phyloP scores from a whole-genome alignment of 2,888 invertebrate genomes.

The Ceraclea dissimilis region DNA sequence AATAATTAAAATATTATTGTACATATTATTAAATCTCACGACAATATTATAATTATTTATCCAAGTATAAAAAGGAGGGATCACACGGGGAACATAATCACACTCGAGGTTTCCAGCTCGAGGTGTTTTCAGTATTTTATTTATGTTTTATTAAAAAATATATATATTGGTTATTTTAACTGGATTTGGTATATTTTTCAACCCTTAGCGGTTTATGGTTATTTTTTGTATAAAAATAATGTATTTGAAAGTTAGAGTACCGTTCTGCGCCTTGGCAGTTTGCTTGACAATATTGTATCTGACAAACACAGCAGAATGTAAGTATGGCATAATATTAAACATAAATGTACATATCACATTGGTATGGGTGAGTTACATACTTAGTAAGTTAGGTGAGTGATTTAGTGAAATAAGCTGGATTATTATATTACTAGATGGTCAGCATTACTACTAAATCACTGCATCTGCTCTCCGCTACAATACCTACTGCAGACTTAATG shows the following conservation, averaged over 20 bases:
- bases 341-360: too few species aligned
- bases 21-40: neutral
- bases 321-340: too few species aligned
- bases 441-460: too few species aligned
- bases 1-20: neutral
- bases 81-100: neutral
- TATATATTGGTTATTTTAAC: neutral
- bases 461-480: too few species aligned
- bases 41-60: neutral
- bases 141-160: neutral
- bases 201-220: neutral
- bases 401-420: too few species aligned
- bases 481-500: too few species aligned
- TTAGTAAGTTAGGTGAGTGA: too few species aligned
- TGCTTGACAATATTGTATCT: too few species aligned
- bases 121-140: neutral
- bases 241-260: neutral
- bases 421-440: too few species aligned
- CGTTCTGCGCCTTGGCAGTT: too few species aligned
- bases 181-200: neutral
- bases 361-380: too few species aligned
- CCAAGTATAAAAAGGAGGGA: neutral
- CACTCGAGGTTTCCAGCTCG: neutral
- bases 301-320: too few species aligned
- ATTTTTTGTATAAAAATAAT: neutral